These are phyloP conservation scores for Crossaster papposus DNA, from an alignment of 53 echinoderm and acorn worm genomes.

Conservation along the genomic window DNA sequence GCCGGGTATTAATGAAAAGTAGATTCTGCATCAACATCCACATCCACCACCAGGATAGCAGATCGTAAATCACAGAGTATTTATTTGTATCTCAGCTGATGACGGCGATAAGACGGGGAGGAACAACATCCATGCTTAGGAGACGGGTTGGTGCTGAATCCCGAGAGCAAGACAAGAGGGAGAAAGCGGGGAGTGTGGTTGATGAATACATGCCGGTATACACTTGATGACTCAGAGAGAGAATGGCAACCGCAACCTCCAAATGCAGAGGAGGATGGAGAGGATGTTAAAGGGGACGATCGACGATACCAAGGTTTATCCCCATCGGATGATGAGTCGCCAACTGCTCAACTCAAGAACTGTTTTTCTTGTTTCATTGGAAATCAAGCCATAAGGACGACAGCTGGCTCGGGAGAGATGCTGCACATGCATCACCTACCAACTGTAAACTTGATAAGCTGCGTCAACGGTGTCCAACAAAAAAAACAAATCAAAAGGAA, in stretches of 20 bases:
- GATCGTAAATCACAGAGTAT: background rate
- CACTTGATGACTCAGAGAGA: constrained; percentile 44
- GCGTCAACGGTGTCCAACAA: background rate
- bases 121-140: background rate
- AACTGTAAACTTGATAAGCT: constrained; percentile 13
- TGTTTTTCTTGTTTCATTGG: background rate
- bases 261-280: background rate
- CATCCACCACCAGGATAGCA: too few relatives aligned
- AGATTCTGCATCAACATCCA: background rate
- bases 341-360: background rate
- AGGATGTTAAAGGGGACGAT: constrained; percentile 24
- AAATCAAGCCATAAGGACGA: background rate
- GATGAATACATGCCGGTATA: constrained; percentile 26
- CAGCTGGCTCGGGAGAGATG: background rate
- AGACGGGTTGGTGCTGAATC: constrained; percentile 7
- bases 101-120: background rate
- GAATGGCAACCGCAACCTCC: constrained; percentile 30
- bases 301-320: background rate
- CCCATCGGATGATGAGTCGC: background rate
- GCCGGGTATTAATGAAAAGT: background rate
- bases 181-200: background rate
- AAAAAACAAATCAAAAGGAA: background rate
- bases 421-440: constrained; percentile 5
- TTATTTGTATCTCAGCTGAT: background rate
- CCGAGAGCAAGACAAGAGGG: background rate